phyloP scores from a whole-genome alignment of 2,888 invertebrate genomes.

The Epinotia bilunana region DNA sequence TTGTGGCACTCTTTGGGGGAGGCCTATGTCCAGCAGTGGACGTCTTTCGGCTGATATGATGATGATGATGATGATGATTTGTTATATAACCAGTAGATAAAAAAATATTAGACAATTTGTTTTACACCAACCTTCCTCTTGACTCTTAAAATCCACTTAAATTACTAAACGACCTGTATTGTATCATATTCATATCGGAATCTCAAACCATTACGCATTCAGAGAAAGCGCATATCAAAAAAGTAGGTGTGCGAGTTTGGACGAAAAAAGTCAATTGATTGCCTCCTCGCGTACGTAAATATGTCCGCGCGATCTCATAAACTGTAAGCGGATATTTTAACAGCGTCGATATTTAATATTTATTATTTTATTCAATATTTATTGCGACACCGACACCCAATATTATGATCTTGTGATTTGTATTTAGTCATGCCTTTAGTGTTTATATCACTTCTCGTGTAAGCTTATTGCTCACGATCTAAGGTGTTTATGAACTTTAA shows the following conservation, averaged over 20 bases:
- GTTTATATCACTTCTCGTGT: slow-evolving; percentile 53
- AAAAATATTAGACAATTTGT: neutral
- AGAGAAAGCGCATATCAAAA: slow-evolving; percentile 66
- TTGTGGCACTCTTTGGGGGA: too few species aligned
- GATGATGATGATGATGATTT: too few species aligned
- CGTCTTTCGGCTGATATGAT: too few species aligned
- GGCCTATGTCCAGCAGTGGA: too few species aligned
- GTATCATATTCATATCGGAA: slow-evolving; percentile 50
- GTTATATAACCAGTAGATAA: too few species aligned
- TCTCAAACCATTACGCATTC: slow-evolving; percentile 58
- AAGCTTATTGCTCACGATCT: slow-evolving; percentile 54
- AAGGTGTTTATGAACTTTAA: slow-evolving; percentile 43
- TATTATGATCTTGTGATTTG: slow-evolving; percentile 80
- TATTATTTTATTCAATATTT: slow-evolving; percentile 82
- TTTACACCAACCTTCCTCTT: neutral
- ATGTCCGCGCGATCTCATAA: slow-evolving; percentile 82
- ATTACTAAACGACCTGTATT: slow-evolving; percentile 42
- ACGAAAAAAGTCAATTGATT: slow-evolving; percentile 78
- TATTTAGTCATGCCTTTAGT: slow-evolving; percentile 67
- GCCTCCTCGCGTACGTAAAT: slow-evolving; percentile 77
- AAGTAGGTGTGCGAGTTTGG: slow-evolving; percentile 59
- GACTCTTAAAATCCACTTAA: slow-evolving; percentile 23
- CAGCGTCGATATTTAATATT: slow-evolving; percentile 83
- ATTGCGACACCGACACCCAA: slow-evolving; percentile 82
- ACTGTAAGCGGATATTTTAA: slow-evolving; percentile 84